These are phyloP conservation scores for Listronotus oregonensis DNA, from an alignment of 1,140 invertebrate species.

Conservation along the genomic window DNA sequence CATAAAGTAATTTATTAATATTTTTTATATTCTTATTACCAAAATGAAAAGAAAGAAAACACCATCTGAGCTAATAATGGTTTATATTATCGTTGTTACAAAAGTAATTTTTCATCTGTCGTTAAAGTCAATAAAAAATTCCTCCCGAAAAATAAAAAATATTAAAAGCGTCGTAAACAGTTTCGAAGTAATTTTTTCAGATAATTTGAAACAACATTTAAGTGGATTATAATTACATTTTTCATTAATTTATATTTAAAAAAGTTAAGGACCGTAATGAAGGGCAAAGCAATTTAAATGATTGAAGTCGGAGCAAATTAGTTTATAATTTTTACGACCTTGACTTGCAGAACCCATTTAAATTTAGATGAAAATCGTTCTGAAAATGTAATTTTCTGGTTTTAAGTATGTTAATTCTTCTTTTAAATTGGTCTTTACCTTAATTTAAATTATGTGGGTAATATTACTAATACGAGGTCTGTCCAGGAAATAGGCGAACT, in stretches of 20 bases:
- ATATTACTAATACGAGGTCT: too few species aligned
- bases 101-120: constrained; percentile 18
- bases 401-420: too few species aligned
- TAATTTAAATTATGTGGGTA: too few species aligned
- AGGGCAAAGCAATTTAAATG: constrained; percentile 22
- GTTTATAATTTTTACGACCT: constrained; percentile 16
- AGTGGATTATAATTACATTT: constrained; percentile 18
- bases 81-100: not conserved
- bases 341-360: constrained; percentile 3
- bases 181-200: constrained; percentile 2
- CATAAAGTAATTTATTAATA: too few species aligned
- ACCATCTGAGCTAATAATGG: too few species aligned
- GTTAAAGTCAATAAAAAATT: constrained; percentile 15
- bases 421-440: too few species aligned
- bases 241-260: constrained; percentile 17
- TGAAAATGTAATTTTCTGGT: too few species aligned
- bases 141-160: constrained; percentile 7
- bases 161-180: constrained; percentile 1
- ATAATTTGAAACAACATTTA: constrained; percentile 18
- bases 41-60: too few species aligned
- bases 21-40: too few species aligned
- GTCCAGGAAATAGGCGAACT: too few species aligned
- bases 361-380: constrained; percentile 2
- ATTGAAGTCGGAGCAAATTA: constrained; percentile 15
- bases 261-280: constrained; percentile 12